Base-by-base conservation (phyloP, 1,140 invertebrate species). In the Atta colombica region DNA sequence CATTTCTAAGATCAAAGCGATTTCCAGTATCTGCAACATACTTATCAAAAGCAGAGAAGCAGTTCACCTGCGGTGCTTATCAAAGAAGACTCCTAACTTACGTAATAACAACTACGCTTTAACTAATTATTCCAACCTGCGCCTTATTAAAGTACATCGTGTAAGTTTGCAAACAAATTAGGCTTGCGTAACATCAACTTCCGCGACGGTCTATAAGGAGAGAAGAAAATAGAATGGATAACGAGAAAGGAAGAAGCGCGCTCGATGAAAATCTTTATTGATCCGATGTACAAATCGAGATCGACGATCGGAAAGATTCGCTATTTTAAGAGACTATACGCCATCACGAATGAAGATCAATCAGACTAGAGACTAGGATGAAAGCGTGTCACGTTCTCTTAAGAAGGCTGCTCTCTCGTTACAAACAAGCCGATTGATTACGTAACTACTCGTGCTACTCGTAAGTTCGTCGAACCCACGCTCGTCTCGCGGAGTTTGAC, bases 41-140 rank as follows among this genome's bases (percentile, higher is more conserved):
- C 25, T 58, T 84, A 75, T 82, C 55, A 61, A 82, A 75, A 75
- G 80, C 25, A 18, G 51, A 35, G 25, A n/a, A 49, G 58, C 31
- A 51, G 39, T 55, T 84, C 25, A 84, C 55, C 69, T 74, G 18
- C 35, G 68, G 16, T 82, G 51, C 25, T 49, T 39, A 39, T 84
- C 80, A 75, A 84, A 84, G 69, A 82, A 72, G 35, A 14, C 16
- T 25, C 25, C 39, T 14, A 31, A 39, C 58, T 81, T 75, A 84
- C n/a, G 28, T 75, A 84, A 75, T 75, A 84, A 74, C 68, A 82
- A 74, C 80, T 39, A 31, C 68, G 39, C 80, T 84, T 84, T 84
- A 53, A 84, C 53, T 84, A 84, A 75, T 84, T 84, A 84, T 84
- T 35, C 53, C 69, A 12, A 84, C 69, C 55, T n/a, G 80, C 69